Base-by-base conservation (phyloP, 2,113 vertebrate genomes). In the Hirundichthys speculiger region DNA sequence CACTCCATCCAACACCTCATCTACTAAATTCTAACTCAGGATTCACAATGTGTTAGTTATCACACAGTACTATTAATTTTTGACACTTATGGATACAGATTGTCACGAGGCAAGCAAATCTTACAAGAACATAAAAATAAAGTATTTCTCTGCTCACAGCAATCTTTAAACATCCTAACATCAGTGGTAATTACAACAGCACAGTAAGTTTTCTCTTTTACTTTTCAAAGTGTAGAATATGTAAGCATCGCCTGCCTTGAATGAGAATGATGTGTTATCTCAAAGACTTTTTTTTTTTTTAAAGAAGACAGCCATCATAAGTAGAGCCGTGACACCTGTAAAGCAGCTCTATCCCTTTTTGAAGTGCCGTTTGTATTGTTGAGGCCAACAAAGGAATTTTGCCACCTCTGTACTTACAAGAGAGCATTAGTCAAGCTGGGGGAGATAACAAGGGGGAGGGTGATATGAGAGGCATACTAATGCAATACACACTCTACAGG, bases 311-410 rank as follows among this genome's bases (percentile, higher is more conserved):
- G 55, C 66, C 74, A 60, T 79, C 74, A 81, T 65, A 55, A 77
- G 73, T 75, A 71, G 78, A 86, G 79, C 80, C 52, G 79, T 60
- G 80, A 84, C 87, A 90, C 86, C 89, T 88, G 85, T 86, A 82
- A 84, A 89, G 75, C 74, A 75, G 77, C 80, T 67, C 80, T 66
- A 60, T 72, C 65, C 69, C 66, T 84, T 80, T 93, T 92, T 92
- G 90, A 92, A 91, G 92, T 89, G 80, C 74, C 85, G 84, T 89
- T 88, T 87, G 87, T 80, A 89, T 90, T 93, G 90, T 90, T 84
- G 74, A 53, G 70, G 80, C 22, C 69, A 86, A 92, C 89, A 92
- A 91, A 89, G 80, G 88, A 75, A 82, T 89, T 89, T 83, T 79
- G 73, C 72, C 88, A 89, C 85, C 87, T 90, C 88, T 82, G 80